Conservation (phyloP, 2,797 vertebrate species). For the Macropus fuliginosus region DNA sequence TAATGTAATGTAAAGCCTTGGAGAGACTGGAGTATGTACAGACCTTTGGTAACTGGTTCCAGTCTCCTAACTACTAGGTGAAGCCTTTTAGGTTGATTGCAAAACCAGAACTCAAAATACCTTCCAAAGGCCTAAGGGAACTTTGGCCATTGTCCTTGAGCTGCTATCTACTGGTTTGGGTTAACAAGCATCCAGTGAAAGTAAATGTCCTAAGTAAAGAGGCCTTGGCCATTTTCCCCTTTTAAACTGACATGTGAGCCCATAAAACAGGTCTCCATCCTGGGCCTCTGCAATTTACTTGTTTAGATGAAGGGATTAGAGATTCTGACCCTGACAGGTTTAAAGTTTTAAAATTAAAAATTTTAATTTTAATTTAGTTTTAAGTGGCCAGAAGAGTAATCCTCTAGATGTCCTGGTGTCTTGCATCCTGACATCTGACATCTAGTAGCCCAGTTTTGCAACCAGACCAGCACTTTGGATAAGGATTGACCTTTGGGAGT, state of each 20-base stretch:
- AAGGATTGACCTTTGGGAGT: background rate
- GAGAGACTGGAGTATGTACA: background rate
- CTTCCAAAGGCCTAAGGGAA: background rate
- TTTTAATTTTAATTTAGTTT: background rate
- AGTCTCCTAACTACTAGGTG: background rate
- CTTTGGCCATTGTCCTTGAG: background rate
- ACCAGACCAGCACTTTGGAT: background rate
- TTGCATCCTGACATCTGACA: background rate
- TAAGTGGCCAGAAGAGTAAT: background rate
- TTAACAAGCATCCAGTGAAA: background rate
- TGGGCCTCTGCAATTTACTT: background rate
- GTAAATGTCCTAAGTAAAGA: background rate
- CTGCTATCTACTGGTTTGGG: background rate
- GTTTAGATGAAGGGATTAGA: background rate
- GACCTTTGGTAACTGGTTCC: background rate
- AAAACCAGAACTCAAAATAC: background rate
- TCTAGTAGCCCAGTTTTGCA: background rate
- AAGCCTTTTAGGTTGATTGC: background rate
- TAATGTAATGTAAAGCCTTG: background rate
- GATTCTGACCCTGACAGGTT: background rate
- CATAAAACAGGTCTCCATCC: background rate
- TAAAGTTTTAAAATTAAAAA: background rate
- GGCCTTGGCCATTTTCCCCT: background rate
- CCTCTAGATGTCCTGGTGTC: background rate
- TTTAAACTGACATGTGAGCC: background rate